A percentile compares a stretch with the other conserved stretches of the same genome.
phyloP scores from a whole-genome alignment of 2,888 invertebrate species.

The Nesidiocoris tenuis region DNA sequence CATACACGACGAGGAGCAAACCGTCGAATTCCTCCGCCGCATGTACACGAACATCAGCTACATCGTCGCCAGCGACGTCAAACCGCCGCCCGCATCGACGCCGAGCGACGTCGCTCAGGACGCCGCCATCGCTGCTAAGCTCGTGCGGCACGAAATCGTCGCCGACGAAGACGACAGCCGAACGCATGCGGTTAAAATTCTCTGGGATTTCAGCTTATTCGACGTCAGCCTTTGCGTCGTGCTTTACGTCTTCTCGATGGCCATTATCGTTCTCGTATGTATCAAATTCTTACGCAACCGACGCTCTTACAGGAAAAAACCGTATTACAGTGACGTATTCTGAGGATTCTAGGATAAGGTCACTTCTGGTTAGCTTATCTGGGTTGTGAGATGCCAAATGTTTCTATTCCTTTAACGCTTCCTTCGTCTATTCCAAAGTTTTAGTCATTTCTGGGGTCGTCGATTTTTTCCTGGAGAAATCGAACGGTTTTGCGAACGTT shows the following conservation, averaged over 20 bases:
- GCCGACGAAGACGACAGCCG: conserved; percentile 38
- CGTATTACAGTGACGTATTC: conserved; percentile 55
- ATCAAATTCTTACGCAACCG: conserved; percentile 69
- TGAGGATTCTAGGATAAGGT: conserved; percentile 1
- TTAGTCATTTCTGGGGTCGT: too few species aligned
- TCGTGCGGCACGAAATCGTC: conserved; percentile 43
- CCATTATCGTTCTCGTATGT: conserved; percentile 72
- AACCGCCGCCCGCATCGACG: background rate
- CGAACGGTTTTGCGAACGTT: too few species aligned
- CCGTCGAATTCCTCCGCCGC: conserved; percentile 63
- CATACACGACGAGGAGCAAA: conserved; percentile 64
- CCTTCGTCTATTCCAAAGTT: too few species aligned
- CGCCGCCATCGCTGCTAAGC: background rate
- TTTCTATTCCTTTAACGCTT: too few species aligned
- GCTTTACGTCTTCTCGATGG: conserved; percentile 71
- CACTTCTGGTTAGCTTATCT: too few species aligned
- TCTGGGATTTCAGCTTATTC: conserved; percentile 61
- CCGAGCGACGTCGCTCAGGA: conserved; percentile 3
- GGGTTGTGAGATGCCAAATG: too few species aligned
- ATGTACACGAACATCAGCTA: conserved; percentile 57
- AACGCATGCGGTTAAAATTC: conserved; percentile 18
- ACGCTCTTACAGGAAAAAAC: conserved; percentile 70
- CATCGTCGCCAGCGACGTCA: conserved; percentile 44
- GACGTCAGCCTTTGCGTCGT: conserved; percentile 76
- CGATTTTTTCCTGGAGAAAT: too few species aligned